These are phyloP conservation scores for Hirudinaria manillensis DNA, from an alignment of 2,888 invertebrate species.

Conservation along the genomic window DNA sequence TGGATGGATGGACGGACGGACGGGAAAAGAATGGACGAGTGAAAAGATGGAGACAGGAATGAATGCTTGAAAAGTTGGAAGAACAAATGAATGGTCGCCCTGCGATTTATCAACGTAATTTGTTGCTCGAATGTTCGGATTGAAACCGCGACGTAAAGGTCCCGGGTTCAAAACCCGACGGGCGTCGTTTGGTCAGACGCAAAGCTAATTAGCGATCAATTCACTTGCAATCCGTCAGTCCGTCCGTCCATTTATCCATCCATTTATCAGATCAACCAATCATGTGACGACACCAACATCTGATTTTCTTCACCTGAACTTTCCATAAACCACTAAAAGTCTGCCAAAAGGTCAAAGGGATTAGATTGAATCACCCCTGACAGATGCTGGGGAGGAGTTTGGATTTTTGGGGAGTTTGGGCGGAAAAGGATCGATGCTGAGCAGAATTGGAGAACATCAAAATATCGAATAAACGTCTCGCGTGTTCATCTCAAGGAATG, in stretches of 20 bases:
- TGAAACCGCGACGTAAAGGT: not conserved
- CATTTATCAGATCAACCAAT: no score
- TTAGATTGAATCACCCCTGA: no score
- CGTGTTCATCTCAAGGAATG: slow-evolving; percentile 23
- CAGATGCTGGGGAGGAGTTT: no score
- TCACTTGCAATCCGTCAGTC: not conserved
- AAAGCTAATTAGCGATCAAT: not conserved
- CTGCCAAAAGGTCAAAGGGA: no score
- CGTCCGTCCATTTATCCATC: no score
- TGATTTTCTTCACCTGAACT: no score
- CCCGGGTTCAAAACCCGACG: not conserved
- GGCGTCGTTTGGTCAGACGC: not conserved
- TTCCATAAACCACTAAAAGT: no score
- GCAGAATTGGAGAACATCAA: not conserved
- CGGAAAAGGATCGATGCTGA: not conserved
- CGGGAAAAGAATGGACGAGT: slow-evolving; percentile 3
- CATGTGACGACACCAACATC: no score
- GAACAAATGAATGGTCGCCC: not conserved
- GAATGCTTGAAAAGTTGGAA: not conserved
- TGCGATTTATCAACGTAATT: no score
- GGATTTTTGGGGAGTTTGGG: not conserved
- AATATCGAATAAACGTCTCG: not conserved
- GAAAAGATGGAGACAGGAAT: not conserved
- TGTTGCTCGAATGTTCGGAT: no score
- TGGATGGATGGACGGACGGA: slow-evolving; percentile 16